Conservation (phyloP, 1,140 invertebrate species). For the Eumeta japonica region DNA sequence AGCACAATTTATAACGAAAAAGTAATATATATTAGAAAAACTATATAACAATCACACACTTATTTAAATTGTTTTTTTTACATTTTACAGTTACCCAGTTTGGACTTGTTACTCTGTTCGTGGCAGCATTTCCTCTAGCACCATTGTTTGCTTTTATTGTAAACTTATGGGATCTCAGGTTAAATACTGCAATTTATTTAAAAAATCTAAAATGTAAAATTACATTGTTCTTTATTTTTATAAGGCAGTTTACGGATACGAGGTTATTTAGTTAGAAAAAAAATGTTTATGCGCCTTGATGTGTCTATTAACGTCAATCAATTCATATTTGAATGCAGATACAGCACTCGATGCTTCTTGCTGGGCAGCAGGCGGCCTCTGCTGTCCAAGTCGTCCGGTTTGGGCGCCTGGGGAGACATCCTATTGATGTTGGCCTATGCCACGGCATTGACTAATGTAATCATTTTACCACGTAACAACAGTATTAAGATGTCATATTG, state of each 20-base stretch:
- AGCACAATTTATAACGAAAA: no score
- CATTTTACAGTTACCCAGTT: slow-evolving; percentile 1
- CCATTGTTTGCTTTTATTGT: slow-evolving; percentile 18
- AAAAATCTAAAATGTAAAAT: no score
- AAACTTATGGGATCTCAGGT: slow-evolving; percentile 10
- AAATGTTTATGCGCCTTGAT: not conserved
- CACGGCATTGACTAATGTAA: not conserved
- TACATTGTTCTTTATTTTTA: not conserved
- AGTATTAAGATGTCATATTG: not conserved
- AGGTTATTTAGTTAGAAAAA: not conserved
- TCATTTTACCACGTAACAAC: not conserved
- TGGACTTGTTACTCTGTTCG: slow-evolving; percentile 2
- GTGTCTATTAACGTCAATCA: not conserved
- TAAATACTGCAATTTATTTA: no score
- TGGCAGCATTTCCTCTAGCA: slow-evolving; percentile 18
- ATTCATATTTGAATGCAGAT: not conserved
- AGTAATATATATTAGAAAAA: no score
- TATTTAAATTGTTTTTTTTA: no score
- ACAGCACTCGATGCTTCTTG: not conserved
- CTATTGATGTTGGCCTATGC: not conserved
- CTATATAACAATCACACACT: no score
- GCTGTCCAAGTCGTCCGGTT: not conserved
- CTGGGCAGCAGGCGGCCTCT: not conserved
- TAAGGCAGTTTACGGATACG: not conserved
- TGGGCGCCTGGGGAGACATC: not conserved